Conservation (phyloP, 2,888 invertebrate species). For the Mycogona germanica region DNA sequence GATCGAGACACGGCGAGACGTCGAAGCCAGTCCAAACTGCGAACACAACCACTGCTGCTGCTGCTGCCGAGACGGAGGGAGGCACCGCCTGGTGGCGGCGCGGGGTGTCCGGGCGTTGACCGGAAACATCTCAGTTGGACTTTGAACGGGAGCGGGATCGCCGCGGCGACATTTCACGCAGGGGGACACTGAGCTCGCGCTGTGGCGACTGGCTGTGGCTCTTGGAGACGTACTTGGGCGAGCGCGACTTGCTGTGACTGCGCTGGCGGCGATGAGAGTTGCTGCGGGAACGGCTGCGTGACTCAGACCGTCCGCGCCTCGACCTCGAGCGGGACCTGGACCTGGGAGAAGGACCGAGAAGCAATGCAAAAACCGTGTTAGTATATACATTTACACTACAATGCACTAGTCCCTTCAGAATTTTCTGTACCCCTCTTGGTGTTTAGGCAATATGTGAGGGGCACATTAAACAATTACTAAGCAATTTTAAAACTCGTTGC, state of each 20-base stretch:
- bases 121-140: slow-evolving; percentile 1
- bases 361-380: no score
- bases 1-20: no score
- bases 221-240: slow-evolving; percentile 3
- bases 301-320: slow-evolving; percentile 21
- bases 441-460: no score
- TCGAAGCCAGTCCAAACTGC: no score
- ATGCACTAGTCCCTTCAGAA: no score
- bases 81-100: no score
- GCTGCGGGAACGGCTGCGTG: slow-evolving; percentile 33
- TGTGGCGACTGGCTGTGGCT: slow-evolving; percentile 8
- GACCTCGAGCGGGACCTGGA: slow-evolving; percentile 39
- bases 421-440: no score
- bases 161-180: no score
- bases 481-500: background rate
- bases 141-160: slow-evolving; percentile 19
- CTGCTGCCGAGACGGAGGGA: no score
- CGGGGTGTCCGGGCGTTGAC: no score
- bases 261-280: slow-evolving; percentile 36
- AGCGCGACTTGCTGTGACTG: slow-evolving; percentile 14
- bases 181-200: background rate
- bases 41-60: no score
- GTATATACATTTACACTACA: no score
- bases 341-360: slow-evolving; percentile 29
- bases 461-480: background rate